These are phyloP conservation scores for Caenorhabditis imperialis DNA, from an alignment of 2,888 invertebrate genomes.

Conservation along the genomic window DNA sequence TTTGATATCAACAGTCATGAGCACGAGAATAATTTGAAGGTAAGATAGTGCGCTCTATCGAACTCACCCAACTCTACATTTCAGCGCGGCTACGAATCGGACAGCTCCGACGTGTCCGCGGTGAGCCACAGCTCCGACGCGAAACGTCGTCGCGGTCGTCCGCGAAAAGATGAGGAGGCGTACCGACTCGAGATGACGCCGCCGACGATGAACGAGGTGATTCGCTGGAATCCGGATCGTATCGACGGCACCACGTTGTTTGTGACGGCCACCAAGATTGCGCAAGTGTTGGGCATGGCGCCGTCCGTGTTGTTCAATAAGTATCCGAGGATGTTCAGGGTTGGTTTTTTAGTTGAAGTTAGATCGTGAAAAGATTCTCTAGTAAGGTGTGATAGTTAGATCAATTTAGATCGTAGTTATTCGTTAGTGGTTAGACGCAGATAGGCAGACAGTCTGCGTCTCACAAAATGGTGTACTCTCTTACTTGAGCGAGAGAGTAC, in stretches of 20 bases:
- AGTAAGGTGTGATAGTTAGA: no score
- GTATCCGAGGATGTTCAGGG: constrained; percentile 71
- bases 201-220: constrained; percentile 66
- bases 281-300: constrained; percentile 52
- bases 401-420: no score
- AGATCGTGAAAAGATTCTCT: no score
- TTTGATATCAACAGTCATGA: constrained; percentile 21
- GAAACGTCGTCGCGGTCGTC: constrained; percentile 53
- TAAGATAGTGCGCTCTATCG: not conserved
- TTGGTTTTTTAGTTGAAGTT: no score
- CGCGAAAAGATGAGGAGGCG: constrained; percentile 63
- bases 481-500: no score
- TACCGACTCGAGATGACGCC: constrained; percentile 70
- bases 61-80: not conserved
- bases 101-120: constrained; percentile 53
- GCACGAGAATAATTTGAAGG: constrained; percentile 48
- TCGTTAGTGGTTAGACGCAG: no score
- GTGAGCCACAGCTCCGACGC: constrained; percentile 51
- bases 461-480: no score
- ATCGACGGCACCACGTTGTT: constrained; percentile 63
- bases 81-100: constrained; percentile 59
- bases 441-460: no score
- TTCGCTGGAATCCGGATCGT: constrained; percentile 73
- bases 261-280: constrained; percentile 68
- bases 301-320: constrained; percentile 66